Percentiles rank a stretch among this genome's conserved stretches.
phyloP scores from a whole-genome alignment of 2,888 invertebrate genomes.

The Eupeodes luniger region DNA sequence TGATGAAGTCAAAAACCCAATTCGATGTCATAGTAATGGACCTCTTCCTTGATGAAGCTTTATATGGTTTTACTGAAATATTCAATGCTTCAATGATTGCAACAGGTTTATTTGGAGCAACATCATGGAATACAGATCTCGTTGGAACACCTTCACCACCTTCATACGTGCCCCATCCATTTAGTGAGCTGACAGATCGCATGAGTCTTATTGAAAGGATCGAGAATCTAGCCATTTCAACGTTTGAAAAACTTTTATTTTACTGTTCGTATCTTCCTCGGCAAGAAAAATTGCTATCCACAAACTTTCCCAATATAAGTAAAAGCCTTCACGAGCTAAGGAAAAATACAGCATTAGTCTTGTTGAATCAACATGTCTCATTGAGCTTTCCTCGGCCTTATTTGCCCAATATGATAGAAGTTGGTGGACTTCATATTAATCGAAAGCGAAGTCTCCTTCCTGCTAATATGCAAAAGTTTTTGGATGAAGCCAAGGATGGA shows the following conservation, averaged over 20 bases:
- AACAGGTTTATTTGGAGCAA: slow-evolving; percentile 80
- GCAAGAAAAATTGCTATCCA: slow-evolving; percentile 79
- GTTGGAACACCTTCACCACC: slow-evolving; percentile 82
- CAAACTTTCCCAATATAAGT: slow-evolving; percentile 80
- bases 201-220: slow-evolving; percentile 83
- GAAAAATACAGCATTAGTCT: slow-evolving; percentile 80
- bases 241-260: slow-evolving; percentile 78
- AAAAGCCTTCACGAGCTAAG: slow-evolving; percentile 79
- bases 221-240: slow-evolving; percentile 79
- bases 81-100: slow-evolving; percentile 82
- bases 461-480: slow-evolving; percentile 81
- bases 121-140: slow-evolving; percentile 81
- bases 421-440: slow-evolving; percentile 84
- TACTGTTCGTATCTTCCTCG: slow-evolving; percentile 80
- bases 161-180: slow-evolving; percentile 81
- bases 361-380: slow-evolving; percentile 82
- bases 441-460: slow-evolving; percentile 80
- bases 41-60: slow-evolving; percentile 83
- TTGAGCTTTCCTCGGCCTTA: slow-evolving; percentile 82
- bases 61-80: slow-evolving; percentile 81
- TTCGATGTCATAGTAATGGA: slow-evolving; percentile 83
- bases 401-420: slow-evolving; percentile 83
- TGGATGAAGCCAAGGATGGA: slow-evolving; percentile 83
- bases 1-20: slow-evolving; percentile 80
- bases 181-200: slow-evolving; percentile 80